These are phyloP conservation scores for Catagonus wagneri DNA, from an alignment of 2,113 vertebrate genomes.

Conservation along the genomic window DNA sequence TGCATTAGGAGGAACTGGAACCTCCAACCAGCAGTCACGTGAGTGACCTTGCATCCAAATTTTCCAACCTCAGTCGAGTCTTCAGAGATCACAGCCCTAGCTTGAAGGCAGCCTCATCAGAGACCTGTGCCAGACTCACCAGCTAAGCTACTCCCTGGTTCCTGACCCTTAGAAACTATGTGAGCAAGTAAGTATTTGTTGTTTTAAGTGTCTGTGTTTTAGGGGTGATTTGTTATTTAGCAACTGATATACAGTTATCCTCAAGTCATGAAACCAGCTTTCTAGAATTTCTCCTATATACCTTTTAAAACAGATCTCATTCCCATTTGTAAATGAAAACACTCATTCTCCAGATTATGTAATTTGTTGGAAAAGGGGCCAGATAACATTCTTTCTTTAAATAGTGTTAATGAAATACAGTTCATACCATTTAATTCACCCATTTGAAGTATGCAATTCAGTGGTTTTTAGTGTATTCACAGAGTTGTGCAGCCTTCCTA, in stretches of 20 bases:
- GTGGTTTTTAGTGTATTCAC: neutral
- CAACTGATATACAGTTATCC: neutral
- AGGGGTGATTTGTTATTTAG: neutral
- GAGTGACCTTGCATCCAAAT: neutral
- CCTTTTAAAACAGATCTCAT: neutral
- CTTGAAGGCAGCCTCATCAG: neutral
- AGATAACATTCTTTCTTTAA: neutral
- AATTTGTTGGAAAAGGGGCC: neutral
- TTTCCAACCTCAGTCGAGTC: neutral
- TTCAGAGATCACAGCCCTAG: neutral
- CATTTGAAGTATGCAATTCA: neutral
- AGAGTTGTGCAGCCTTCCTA: neutral
- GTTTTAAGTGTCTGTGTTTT: neutral
- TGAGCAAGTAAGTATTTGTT: neutral
- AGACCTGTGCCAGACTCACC: neutral
- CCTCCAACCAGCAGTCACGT: neutral
- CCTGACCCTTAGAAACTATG: neutral
- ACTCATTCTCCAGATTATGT: neutral
- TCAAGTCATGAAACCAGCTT: conserved; percentile 1
- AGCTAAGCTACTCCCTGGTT: neutral
- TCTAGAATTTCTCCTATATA: neutral
- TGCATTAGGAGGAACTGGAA: neutral
- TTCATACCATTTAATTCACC: neutral
- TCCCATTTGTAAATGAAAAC: neutral
- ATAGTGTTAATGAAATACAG: neutral